A percentile compares a stretch with the other conserved stretches of the same genome.
Conservation (phyloP, 53 echinoderm and acorn worm species). For the Henricia sp. region DNA sequence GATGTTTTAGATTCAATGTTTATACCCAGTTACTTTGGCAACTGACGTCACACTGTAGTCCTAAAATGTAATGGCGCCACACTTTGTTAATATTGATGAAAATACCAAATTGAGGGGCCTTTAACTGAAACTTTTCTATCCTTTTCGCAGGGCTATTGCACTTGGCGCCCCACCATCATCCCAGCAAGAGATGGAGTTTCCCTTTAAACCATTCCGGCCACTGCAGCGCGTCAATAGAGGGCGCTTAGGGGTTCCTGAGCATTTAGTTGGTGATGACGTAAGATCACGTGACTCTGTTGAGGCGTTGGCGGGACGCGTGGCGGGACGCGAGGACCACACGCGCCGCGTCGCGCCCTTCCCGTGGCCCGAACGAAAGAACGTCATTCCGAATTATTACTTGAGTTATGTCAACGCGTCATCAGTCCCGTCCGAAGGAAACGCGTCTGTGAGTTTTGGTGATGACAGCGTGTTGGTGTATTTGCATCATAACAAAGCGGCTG, state of each 20-base stretch:
- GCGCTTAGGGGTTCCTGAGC: too few species aligned
- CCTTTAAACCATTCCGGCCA: neutral
- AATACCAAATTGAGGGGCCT: too few species aligned
- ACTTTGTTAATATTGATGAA: too few species aligned
- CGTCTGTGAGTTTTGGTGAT: neutral
- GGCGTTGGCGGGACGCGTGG: too few species aligned
- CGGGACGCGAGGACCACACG: neutral
- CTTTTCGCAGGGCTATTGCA: neutral
- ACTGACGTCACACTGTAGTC: too few species aligned
- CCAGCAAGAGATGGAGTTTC: neutral
- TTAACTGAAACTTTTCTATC: too few species aligned
- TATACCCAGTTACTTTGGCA: too few species aligned
- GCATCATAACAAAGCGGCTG: conserved; percentile 95
- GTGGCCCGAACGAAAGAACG: conserved; percentile 50
- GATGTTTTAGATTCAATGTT: too few species aligned
- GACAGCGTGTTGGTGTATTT: conserved; percentile 77
- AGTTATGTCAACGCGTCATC: neutral
- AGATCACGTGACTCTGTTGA: neutral
- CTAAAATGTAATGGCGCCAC: too few species aligned
- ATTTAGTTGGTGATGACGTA: too few species aligned
- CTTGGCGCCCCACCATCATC: conserved; percentile 1
- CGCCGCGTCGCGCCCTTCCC: neutral
- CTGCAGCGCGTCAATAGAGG: neutral
- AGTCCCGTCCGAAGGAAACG: neutral
- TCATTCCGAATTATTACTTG: conserved; percentile 56